Evolutionary conservation across 2,113 vertebrate species (phyloP).

Genomic region (Porphyrio hochstetteri): DNA sequence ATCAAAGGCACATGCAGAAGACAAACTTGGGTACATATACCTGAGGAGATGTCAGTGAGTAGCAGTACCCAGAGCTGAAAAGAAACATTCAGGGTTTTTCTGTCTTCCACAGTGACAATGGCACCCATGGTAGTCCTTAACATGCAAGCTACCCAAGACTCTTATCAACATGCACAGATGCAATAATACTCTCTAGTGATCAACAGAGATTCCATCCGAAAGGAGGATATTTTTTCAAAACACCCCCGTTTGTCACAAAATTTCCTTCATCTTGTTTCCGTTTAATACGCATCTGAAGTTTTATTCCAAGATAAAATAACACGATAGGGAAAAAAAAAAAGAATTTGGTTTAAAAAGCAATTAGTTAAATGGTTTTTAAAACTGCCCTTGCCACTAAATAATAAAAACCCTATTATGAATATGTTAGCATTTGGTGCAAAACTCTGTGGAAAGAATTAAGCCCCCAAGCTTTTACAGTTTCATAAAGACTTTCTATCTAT

Average conservation of each 20-base stretch:
- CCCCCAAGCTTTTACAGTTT: conserved; percentile 78
- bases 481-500: conserved; percentile 67
- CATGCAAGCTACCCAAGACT: not conserved
- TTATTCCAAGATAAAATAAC: not conserved
- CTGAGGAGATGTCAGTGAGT: not conserved
- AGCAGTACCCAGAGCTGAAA: not conserved
- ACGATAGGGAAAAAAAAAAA: not conserved
- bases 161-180: not conserved
- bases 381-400: conserved; percentile 34
- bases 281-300: not conserved
- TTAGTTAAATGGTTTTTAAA: conserved; percentile 58
- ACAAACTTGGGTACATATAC: not conserved
- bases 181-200: not conserved
- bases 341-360: not conserved
- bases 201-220: not conserved
- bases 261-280: not conserved
- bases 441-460: conserved; percentile 70
- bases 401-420: conserved; percentile 54
- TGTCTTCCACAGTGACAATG: not conserved
- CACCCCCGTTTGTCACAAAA: not conserved
- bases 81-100: not conserved
- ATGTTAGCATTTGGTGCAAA: conserved; percentile 64
- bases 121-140: not conserved
- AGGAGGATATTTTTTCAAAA: not conserved
- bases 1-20: not conserved